These are phyloP conservation scores for Rhamphomyia laevipes DNA, from an alignment of 2,888 invertebrate species.

Conservation along the genomic window DNA sequence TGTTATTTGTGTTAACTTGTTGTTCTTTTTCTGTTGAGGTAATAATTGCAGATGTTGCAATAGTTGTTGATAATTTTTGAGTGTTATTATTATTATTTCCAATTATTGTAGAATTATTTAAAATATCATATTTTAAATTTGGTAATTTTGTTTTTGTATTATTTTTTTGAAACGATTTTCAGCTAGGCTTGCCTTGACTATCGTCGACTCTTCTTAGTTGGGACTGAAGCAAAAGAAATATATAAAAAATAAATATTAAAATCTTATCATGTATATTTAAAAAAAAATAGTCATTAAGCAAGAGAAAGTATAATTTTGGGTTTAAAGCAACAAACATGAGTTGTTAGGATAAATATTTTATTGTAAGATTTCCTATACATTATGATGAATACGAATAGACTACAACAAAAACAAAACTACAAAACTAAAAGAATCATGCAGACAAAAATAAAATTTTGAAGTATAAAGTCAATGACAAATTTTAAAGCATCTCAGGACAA, in stretches of 20 bases:
- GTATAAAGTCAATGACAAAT: too few relatives aligned
- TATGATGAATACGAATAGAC: background rate
- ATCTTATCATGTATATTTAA: background rate
- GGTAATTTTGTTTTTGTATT: background rate
- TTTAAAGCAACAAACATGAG: too few relatives aligned
- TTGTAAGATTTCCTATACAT: background rate
- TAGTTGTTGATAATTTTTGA: slow-evolving; percentile 9
- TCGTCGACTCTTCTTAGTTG: slow-evolving; percentile 36
- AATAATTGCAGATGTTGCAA: slow-evolving; percentile 1
- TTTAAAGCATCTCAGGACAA: too few relatives aligned
- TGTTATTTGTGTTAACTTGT: slow-evolving; percentile 19
- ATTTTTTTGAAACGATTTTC: slow-evolving; percentile 30
- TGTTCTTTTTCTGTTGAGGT: slow-evolving; percentile 3
- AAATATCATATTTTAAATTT: background rate
- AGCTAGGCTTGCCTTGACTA: slow-evolving; percentile 37
- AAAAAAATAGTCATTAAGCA: background rate
- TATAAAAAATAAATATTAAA: background rate
- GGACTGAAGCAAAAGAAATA: slow-evolving; percentile 25
- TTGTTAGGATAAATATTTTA: too few relatives aligned
- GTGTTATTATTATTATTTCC: slow-evolving; percentile 7
- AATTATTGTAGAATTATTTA: background rate
- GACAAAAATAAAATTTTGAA: background rate
- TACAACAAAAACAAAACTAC: background rate
- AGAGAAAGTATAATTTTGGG: too few relatives aligned
- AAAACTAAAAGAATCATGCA: background rate